Conservation (phyloP, 2,797 vertebrate genomes). For the Galago senegalensis region DNA sequence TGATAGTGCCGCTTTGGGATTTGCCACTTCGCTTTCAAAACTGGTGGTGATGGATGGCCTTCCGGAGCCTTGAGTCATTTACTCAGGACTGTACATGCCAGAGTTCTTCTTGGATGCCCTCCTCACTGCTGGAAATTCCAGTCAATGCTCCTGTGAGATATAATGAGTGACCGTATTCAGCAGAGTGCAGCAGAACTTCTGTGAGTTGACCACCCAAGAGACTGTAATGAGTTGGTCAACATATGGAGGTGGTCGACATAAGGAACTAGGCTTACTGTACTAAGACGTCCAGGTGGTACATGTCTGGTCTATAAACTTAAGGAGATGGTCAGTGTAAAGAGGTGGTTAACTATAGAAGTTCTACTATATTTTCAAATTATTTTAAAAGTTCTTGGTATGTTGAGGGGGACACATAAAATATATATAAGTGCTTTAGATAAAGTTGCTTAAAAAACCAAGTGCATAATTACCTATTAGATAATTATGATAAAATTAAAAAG, state of each 20-base stretch:
- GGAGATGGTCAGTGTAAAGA: too few relatives aligned
- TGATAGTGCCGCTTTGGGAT: background rate
- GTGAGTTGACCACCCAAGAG: too few relatives aligned
- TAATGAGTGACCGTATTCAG: too few relatives aligned
- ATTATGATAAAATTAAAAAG: background rate
- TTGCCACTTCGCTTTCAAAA: constrained; percentile 44
- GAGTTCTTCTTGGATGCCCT: background rate
- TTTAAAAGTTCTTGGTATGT: background rate
- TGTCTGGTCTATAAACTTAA: too few relatives aligned
- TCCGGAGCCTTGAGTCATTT: background rate
- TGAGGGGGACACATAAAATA: background rate
- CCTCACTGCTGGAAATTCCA: background rate
- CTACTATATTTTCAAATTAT: background rate
- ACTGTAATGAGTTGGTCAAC: too few relatives aligned
- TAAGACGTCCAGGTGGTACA: too few relatives aligned
- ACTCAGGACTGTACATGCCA: background rate
- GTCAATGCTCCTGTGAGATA: background rate
- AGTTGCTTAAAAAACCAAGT: background rate
- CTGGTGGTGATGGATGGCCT: background rate
- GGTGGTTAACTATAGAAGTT: too few relatives aligned
- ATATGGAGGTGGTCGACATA: too few relatives aligned
- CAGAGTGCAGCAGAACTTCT: background rate
- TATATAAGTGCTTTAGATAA: background rate
- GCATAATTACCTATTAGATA: background rate
- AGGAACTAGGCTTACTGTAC: too few relatives aligned